phyloP scores from a whole-genome alignment of 1,140 invertebrate genomes.

The Bombus waltoni region DNA sequence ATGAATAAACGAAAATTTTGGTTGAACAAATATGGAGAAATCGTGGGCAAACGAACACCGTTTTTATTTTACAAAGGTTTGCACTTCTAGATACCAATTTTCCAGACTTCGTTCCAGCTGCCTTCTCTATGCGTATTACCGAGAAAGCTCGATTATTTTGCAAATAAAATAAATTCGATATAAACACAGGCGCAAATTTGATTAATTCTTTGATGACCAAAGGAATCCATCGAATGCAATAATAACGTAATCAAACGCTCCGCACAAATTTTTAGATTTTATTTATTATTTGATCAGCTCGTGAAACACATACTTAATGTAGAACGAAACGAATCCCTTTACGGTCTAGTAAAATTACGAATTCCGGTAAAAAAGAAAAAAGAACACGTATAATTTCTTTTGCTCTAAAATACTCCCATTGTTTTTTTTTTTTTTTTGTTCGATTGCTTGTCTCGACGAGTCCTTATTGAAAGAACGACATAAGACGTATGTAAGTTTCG shows the following conservation, averaged over 20 bases:
- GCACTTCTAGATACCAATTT: too few relatives aligned
- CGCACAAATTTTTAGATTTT: neutral
- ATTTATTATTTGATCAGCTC: neutral
- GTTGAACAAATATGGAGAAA: too few relatives aligned
- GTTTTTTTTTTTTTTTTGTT: too few relatives aligned
- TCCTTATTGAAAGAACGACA: neutral
- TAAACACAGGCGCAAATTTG: neutral
- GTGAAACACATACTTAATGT: neutral
- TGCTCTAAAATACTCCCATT: too few relatives aligned
- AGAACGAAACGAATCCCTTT: neutral
- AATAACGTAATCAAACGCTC: neutral
- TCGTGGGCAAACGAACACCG: too few relatives aligned
- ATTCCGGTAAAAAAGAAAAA: too few relatives aligned
- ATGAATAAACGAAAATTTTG: too few relatives aligned
- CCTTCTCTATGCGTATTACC: neutral
- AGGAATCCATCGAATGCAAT: neutral
- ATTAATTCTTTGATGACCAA: neutral
- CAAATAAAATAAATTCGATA: neutral
- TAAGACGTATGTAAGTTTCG: neutral
- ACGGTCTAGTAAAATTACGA: too few relatives aligned
- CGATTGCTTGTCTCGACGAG: neutral
- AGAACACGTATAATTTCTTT: too few relatives aligned
- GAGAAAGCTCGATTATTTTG: neutral
- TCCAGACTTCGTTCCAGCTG: too few relatives aligned
- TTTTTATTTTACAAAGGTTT: too few relatives aligned